Evolutionary conservation across 2,888 invertebrate species (phyloP).

Genomic region (Caenorhabditis sp.): DNA sequence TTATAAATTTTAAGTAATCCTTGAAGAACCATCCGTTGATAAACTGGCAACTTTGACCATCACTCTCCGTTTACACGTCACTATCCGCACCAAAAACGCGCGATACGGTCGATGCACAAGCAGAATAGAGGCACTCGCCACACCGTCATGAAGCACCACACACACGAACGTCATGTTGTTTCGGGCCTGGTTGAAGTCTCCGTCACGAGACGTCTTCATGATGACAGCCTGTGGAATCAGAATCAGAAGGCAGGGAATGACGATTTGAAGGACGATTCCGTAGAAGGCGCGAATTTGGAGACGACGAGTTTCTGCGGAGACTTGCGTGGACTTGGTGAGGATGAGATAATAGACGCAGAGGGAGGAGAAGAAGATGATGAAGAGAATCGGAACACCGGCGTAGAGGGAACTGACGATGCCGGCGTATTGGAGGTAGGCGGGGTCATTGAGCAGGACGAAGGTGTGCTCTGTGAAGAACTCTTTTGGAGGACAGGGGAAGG

Average conservation of each 20-base stretch:
- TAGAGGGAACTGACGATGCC: not conserved
- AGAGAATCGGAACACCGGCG: not conserved
- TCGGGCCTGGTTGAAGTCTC: not conserved
- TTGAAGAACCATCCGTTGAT: no score
- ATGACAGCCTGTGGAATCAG: not conserved
- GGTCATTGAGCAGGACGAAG: not conserved
- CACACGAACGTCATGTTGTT: not conserved
- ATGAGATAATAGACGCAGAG: conserved; percentile 1
- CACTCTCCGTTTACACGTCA: no score
- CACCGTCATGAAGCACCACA: no score
- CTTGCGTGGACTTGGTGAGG: not conserved
- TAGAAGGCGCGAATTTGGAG: not conserved
- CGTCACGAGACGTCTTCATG: not conserved
- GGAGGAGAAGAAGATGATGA: not conserved
- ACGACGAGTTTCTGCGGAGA: conserved; percentile 2
- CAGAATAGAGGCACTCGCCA: no score
- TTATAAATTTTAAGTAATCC: no score
- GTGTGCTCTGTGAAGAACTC: not conserved
- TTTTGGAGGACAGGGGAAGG: not conserved
- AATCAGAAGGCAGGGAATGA: not conserved
- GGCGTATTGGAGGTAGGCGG: not conserved
- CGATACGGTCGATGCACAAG: no score
- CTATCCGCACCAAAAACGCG: no score
- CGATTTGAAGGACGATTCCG: not conserved
- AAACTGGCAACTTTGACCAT: no score